These are phyloP conservation scores for Synergus laeviventris DNA, from an alignment of 2,888 invertebrate genomes.

Conservation along the genomic window DNA sequence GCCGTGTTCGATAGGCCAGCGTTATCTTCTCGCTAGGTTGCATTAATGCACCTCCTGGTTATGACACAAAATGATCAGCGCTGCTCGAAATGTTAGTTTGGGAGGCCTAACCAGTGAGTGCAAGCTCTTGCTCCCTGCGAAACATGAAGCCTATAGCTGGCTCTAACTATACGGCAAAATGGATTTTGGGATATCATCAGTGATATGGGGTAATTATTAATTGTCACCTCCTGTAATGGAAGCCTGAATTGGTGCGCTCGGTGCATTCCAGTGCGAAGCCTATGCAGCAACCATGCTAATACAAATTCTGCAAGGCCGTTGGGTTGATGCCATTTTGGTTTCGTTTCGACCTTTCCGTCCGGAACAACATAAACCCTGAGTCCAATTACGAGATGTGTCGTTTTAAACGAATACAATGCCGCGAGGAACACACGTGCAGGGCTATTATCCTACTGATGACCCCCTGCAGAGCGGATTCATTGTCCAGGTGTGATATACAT, in stretches of 20 bases:
- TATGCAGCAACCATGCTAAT: neutral
- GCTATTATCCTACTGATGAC: neutral
- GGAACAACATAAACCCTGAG: constrained; percentile 43
- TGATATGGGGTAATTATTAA: constrained; percentile 70
- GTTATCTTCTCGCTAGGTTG: constrained; percentile 71
- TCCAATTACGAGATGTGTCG: constrained; percentile 48
- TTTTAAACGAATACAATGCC: constrained; percentile 47
- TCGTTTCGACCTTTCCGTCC: constrained; percentile 47
- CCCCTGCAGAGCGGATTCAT: constrained; percentile 7
- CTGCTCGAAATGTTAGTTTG: constrained; percentile 44
- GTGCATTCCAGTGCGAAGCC: constrained; percentile 40
- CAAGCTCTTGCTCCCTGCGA: constrained; percentile 43
- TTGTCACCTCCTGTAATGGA: constrained; percentile 66
- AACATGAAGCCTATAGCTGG: constrained; percentile 41
- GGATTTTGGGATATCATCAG: constrained; percentile 64
- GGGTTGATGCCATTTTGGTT: constrained; percentile 46
- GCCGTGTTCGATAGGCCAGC: constrained; percentile 43
- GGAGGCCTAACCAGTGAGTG: constrained; percentile 42
- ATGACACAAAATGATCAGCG: constrained; percentile 69
- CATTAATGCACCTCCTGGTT: constrained; percentile 69
- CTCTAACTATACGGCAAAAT: constrained; percentile 56
- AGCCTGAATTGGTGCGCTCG: constrained; percentile 44
- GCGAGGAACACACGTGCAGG: constrained; percentile 34
- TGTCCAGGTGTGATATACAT: neutral
- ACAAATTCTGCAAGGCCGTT: constrained; percentile 11